Base-by-base conservation (phyloP, 1,140 invertebrate genomes). In the Platorchestia sp. region DNA sequence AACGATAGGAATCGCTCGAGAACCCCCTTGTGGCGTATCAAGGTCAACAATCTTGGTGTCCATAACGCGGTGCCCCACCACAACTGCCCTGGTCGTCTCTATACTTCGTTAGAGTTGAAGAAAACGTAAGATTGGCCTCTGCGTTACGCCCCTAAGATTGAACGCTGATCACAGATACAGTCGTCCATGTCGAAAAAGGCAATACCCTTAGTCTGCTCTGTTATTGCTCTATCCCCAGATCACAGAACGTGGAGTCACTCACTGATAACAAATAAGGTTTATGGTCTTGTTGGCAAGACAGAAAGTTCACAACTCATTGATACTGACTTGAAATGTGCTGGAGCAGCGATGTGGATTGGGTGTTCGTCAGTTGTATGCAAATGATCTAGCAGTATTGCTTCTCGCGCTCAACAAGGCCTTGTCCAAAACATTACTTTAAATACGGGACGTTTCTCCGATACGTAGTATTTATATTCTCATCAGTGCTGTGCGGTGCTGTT, bases 221-320 rank as follows among this genome's bases (percentile, higher is more conserved):
- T 93, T 45, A 93, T 93, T 45, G 91, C 91, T 44, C 45, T 93
- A 44, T 93, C 91, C 45, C 19, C 45, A 93, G 91, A 93, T 93
- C 36, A 93, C 40, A 44, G 40, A 10, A 6, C 40, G 91, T 7
- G 6, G 91, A 45, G 43, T n/a, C 45, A n/a, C 43, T 45, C 91
- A 93, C 91, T 47, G 41, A 93, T 47, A 93, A 93, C 91, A 93
- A 93, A 93, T 93, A 93, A 44, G 91, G 91, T 45, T 45, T 93
- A 45, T 40, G 91, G 36, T 40, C 91, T 7, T 7, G 45, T 93
- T 27, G 87, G 43, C 14, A 75, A 75, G 59, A 75, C 59, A 75
- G 59, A 75, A 75, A 75, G 59, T 75, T 75, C 59, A 75, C 59
- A 75, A 75, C 59, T 75, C 59, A 75, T 75, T 75, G 59, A 75